Conservation (phyloP, 1,140 invertebrate species). For the Drosophila guanche region DNA sequence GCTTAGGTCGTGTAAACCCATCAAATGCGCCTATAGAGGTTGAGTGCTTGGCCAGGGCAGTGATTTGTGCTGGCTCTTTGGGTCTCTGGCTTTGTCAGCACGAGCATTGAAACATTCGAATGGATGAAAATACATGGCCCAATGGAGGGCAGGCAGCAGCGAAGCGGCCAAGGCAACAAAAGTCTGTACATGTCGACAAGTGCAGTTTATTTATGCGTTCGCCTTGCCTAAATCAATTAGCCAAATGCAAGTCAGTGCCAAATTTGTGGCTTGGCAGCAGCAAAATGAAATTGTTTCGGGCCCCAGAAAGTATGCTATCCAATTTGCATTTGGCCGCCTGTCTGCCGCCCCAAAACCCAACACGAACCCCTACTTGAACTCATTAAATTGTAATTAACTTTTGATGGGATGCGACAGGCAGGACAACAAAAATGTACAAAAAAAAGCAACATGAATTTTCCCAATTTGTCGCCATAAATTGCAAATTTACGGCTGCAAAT, state of each 20-base stretch:
- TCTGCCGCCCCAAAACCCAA: neutral
- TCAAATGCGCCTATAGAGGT: constrained; percentile 55
- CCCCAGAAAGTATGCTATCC: constrained; percentile 60
- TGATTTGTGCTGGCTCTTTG: constrained; percentile 53
- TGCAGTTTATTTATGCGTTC: constrained; percentile 48
- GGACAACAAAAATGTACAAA: neutral
- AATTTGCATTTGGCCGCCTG: constrained; percentile 49
- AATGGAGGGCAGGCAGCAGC: constrained; percentile 15
- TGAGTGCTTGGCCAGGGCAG: constrained; percentile 45
- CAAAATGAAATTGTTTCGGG: constrained; percentile 45
- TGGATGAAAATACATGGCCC: neutral
- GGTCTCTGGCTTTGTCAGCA: constrained; percentile 52
- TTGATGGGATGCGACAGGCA: constrained; percentile 46
- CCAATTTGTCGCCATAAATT: constrained; percentile 78
- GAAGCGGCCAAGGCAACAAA: constrained; percentile 38
- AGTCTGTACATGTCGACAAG: constrained; percentile 7
- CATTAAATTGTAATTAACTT: constrained; percentile 76
- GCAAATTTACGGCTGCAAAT: constrained; percentile 72
- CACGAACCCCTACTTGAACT: constrained; percentile 27
- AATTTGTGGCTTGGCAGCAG: constrained; percentile 62
- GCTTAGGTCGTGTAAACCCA: constrained; percentile 76
- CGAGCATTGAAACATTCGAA: constrained; percentile 16
- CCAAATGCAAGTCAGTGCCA: constrained; percentile 74
- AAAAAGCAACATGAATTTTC: constrained; percentile 41
- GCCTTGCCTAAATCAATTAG: constrained; percentile 72